Base-by-base conservation (phyloP, 2,888 invertebrate genomes). In the Aphidius colemani region DNA sequence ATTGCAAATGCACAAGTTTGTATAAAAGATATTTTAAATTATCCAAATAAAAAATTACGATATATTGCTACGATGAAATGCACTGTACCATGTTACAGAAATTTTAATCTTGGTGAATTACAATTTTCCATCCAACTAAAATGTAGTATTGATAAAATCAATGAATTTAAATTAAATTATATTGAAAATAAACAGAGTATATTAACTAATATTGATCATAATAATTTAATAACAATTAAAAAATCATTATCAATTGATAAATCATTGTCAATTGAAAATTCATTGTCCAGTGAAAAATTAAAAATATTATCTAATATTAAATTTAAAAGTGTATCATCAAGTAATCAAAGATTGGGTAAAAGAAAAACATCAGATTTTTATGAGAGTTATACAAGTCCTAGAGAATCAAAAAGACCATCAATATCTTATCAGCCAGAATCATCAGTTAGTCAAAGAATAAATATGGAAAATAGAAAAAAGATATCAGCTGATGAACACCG, bases 41-140 rank as follows among this genome's bases (percentile, higher is more conserved):
- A 78, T 70, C 79, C 80, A 0, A 75, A 78, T 59, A 79, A 75
- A 60, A 79, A 80, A 53, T 59, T 78, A 41, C 74, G 75, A 48
- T 79, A 77, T 30, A 68, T 75, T 3, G 69, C 70, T 1, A 71
- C 76, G 5, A 67, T 79, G 50, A 71, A 72, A n/a, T 71, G 75
- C 53, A 57, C 68, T 7, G 57, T 71, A 7, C 61, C 72, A 6
- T 67, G 69, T 46, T 67, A 70, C 18, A 58, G 63, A 1, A 70
- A 68, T 8, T 56, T 60, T 13, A 71, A 70, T 61, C 74, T 78
- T 8, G 79, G 79, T 5, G 72, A 78, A 57, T 66, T 79, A 43
- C 77, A 76, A 2, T 50, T 80, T 3, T 80, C 78, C 78, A 67
- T 79, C 8, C 61, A 74, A 9, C 67, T 79, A 40, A 77, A 75